These are phyloP conservation scores for Hylaea fasciaria DNA, from an alignment of 2,888 invertebrate genomes.

Conservation along the genomic window DNA sequence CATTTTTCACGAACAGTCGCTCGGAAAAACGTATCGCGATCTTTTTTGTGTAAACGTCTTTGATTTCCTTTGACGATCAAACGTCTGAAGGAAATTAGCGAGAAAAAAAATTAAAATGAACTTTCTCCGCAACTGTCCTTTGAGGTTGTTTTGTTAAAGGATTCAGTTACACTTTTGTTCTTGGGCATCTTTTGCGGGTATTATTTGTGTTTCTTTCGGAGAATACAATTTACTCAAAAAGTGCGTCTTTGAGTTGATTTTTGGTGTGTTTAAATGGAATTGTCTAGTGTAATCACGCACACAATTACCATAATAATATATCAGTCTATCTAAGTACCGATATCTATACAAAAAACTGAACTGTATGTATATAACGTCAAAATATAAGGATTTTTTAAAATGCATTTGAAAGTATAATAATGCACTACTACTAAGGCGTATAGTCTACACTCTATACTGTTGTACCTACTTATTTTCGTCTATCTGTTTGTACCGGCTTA, in stretches of 20 bases:
- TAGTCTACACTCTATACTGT: too few species aligned
- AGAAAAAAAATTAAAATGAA: slow-evolving; percentile 20
- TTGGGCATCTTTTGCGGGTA: slow-evolving; percentile 23
- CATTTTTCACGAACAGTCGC: slow-evolving; percentile 7
- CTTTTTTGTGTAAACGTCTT: slow-evolving; percentile 5
- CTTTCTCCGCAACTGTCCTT: slow-evolving; percentile 14
- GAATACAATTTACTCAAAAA: slow-evolving; percentile 11
- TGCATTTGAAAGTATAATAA: too few species aligned
- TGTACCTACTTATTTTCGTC: too few species aligned
- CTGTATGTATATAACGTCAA: too few species aligned
- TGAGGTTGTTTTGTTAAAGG: slow-evolving; percentile 24
- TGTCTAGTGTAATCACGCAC: not conserved
- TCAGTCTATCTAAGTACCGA: too few species aligned
- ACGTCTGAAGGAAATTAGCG: slow-evolving; percentile 16
- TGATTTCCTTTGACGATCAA: slow-evolving; percentile 24
- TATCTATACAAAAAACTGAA: too few species aligned
- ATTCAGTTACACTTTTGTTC: slow-evolving; percentile 33
- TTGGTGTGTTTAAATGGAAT: not conserved
- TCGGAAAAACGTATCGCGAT: not conserved
- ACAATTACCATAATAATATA: too few species aligned
- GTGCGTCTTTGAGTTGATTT: slow-evolving; percentile 8
- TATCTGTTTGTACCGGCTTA: too few species aligned
- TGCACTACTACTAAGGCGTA: too few species aligned
- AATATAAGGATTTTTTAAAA: too few species aligned
- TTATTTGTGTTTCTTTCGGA: slow-evolving; percentile 30